Evolutionary conservation across 2,888 invertebrate genomes (phyloP).

Genomic region (Agapetus fuscipes): DNA sequence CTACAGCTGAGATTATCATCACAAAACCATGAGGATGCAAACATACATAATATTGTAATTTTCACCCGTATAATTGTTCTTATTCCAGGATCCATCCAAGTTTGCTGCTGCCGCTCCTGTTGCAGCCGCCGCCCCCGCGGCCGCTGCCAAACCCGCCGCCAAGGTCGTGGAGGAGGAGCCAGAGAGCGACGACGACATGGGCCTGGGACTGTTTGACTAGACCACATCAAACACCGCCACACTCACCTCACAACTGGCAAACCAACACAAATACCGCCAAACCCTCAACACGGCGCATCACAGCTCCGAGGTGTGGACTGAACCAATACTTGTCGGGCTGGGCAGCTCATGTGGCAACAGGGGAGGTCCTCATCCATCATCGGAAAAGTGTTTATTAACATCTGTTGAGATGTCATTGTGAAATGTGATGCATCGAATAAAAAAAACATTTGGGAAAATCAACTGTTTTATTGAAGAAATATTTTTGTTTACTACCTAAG

Average conservation of each 20-base stretch:
- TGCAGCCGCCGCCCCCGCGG: conserved; percentile 55
- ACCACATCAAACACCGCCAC: conserved; percentile 4
- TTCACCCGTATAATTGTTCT: no score
- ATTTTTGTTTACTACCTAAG: no score
- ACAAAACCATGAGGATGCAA: no score
- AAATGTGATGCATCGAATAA: no score
- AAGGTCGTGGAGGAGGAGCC: conserved; percentile 76
- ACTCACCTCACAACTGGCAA: not conserved
- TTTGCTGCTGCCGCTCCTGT: conserved; percentile 62
- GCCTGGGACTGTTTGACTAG: conserved; percentile 91
- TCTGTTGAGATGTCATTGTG: no score
- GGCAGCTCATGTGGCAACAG: conserved; percentile 20
- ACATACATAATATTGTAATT: no score
- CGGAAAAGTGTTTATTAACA: no score
- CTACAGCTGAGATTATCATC: no score
- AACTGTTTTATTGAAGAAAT: no score
- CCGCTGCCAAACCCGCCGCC: conserved; percentile 51
- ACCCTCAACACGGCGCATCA: not conserved
- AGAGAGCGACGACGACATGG: conserved; percentile 91
- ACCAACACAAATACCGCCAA: not conserved
- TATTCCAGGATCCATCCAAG: conserved; percentile 82
- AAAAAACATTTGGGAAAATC: no score
- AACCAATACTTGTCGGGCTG: conserved; percentile 21
- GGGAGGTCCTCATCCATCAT: conserved; percentile 6
- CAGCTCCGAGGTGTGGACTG: not conserved